Evolutionary conservation across 2,888 invertebrate species (phyloP).

Genomic region (Microctonus hyperodae): DNA sequence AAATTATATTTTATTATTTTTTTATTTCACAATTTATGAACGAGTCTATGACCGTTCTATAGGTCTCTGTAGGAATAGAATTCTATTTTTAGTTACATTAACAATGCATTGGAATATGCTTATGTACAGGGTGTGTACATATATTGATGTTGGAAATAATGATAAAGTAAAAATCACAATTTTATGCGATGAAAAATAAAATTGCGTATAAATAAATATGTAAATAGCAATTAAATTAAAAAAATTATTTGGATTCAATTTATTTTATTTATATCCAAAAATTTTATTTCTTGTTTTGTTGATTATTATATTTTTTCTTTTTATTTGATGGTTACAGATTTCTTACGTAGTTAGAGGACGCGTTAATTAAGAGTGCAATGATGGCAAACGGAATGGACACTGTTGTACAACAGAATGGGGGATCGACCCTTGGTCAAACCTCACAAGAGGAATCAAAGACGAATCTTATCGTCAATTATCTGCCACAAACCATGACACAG

Average conservation of each 20-base stretch:
- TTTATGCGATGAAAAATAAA: too few relatives aligned
- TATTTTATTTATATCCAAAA: not conserved
- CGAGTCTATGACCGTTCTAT: not conserved
- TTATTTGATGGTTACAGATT: constrained; percentile 52
- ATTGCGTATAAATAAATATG: too few relatives aligned
- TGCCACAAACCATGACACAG: constrained; percentile 99
- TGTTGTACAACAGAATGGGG: constrained; percentile 85
- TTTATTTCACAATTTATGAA: not conserved
- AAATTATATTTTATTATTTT: not conserved
- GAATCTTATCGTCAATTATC: constrained; percentile 98
- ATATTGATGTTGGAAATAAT: not conserved
- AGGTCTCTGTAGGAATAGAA: not conserved
- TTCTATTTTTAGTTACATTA: constrained; percentile 32
- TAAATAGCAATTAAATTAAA: not conserved
- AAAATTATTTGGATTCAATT: not conserved
- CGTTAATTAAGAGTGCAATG: constrained; percentile 64
- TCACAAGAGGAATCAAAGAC: constrained; percentile 89
- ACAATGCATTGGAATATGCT: constrained; percentile 25
- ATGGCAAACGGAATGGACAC: constrained; percentile 87
- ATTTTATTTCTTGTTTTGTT: not conserved
- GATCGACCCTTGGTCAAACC: constrained; percentile 71
- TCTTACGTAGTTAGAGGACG: constrained; percentile 58
- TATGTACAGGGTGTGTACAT: not conserved
- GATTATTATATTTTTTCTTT: constrained; percentile 14
- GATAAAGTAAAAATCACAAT: too few relatives aligned